phyloP scores from a whole-genome alignment of 2,888 invertebrate species.

The Sinotaia quadrata region DNA sequence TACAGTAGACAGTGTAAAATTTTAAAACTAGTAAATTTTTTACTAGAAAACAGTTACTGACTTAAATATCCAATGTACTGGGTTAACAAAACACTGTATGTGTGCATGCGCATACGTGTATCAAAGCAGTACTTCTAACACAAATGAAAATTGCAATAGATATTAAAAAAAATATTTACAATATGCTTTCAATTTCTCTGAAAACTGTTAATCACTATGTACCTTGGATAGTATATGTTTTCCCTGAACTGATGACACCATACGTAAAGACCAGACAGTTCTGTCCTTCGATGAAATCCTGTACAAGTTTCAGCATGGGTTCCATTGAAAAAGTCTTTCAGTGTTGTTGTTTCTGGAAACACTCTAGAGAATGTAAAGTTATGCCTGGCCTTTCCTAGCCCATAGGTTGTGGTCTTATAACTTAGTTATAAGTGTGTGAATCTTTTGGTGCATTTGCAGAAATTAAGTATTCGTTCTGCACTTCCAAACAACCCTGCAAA shows the following conservation, averaged over 20 bases:
- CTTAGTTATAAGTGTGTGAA: slow-evolving; percentile 67
- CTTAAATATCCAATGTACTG: no score
- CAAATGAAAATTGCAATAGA: no score
- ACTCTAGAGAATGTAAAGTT: slow-evolving; percentile 75
- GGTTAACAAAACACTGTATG: no score
- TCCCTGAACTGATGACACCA: slow-evolving; percentile 92
- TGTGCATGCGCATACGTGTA: no score
- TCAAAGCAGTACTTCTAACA: no score
- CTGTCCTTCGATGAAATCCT: slow-evolving; percentile 78
- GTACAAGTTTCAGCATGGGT: slow-evolving; percentile 77
- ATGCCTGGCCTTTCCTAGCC: slow-evolving; percentile 56
- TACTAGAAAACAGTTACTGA: no score
- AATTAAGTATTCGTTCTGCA: slow-evolving; percentile 50
- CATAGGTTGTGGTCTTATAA: slow-evolving; percentile 61
- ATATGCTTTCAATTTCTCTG: no score
- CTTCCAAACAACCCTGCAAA: slow-evolving; percentile 53
- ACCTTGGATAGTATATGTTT: slow-evolving; percentile 85
- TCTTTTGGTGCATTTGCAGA: slow-evolving; percentile 64
- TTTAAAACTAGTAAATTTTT: no score
- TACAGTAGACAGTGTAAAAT: no score
- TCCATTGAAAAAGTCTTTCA: slow-evolving; percentile 76
- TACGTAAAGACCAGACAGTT: slow-evolving; percentile 86
- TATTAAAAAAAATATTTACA: slow-evolving; percentile 6
- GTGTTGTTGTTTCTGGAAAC: slow-evolving; percentile 73
- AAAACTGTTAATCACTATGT: slow-evolving; percentile 34